Evolutionary conservation across 2,797 vertebrate genomes (phyloP).

Genomic region (Toxotes lorentzi): DNA sequence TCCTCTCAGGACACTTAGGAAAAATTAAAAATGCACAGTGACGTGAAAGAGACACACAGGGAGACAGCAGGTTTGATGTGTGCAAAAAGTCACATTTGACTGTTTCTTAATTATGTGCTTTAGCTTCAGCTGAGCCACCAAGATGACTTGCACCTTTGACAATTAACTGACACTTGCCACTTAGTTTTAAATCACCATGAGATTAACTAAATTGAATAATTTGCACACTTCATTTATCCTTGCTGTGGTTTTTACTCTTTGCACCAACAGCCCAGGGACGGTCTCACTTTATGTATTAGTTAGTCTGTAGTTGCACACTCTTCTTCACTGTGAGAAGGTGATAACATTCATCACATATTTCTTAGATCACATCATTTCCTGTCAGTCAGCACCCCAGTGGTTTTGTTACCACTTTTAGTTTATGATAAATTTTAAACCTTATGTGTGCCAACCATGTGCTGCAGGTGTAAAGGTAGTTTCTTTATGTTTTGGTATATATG

Average conservation of each 20-base stretch:
- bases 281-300: background rate
- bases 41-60: conserved; percentile 5
- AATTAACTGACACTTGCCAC: background rate
- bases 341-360: background rate
- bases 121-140: background rate
- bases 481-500: background rate
- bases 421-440: background rate
- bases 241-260: background rate
- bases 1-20: conserved; percentile 15
- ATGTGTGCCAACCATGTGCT: background rate
- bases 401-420: background rate
- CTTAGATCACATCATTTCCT: background rate
- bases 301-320: background rate
- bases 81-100: background rate
- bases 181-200: background rate
- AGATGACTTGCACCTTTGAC: background rate
- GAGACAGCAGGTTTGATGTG: background rate
- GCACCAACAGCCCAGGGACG: background rate
- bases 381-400: background rate
- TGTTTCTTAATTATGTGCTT: background rate
- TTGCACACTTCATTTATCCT: background rate
- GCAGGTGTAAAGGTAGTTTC: background rate
- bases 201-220: background rate
- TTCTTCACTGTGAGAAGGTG: background rate
- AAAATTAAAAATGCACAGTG: conserved; percentile 20